Evolutionary conservation across 1,140 invertebrate genomes (phyloP).

Genomic region (Formica selysi): DNA sequence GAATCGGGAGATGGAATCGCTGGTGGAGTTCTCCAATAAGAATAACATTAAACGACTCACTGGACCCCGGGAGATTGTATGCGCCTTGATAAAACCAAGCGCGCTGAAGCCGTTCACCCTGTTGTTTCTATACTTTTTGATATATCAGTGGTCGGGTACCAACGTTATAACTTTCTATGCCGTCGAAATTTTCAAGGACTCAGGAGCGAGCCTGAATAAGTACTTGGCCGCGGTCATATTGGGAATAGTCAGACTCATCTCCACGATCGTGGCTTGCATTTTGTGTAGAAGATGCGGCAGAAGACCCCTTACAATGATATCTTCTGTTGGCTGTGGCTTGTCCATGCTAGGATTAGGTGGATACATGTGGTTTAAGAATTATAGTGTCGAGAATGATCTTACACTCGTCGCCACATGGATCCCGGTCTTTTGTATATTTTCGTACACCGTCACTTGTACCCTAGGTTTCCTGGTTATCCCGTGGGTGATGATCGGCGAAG

Average conservation of each 20-base stretch:
- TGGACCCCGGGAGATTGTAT: constrained; percentile 87
- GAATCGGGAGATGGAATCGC: constrained; percentile 88
- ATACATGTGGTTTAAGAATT: constrained; percentile 88
- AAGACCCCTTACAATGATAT: constrained; percentile 90
- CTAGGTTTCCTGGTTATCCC: constrained; percentile 90
- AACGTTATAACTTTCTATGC: constrained; percentile 94
- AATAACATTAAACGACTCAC: constrained; percentile 88
- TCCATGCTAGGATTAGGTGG: constrained; percentile 89
- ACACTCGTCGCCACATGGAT: constrained; percentile 87
- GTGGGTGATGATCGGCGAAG: constrained; percentile 92
- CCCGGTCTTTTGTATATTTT: constrained; percentile 88
- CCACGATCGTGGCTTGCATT: constrained; percentile 89
- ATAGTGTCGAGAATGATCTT: constrained; percentile 81
- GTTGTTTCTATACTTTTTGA: constrained; percentile 89
- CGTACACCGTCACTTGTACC: constrained; percentile 89
- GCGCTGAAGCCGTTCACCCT: constrained; percentile 89
- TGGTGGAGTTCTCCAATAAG: constrained; percentile 88
- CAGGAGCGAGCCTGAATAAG: constrained; percentile 88
- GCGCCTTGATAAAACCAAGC: constrained; percentile 88
- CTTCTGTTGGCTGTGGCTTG: constrained; percentile 88
- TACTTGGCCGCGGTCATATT: constrained; percentile 90
- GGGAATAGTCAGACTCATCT: constrained; percentile 88
- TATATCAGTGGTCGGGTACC: constrained; percentile 92
- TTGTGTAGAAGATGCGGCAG: constrained; percentile 89
- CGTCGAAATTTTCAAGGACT: constrained; percentile 90